These are phyloP conservation scores for Ganaspis brasiliensis DNA, from an alignment of 2,888 invertebrate genomes.

Conservation along the genomic window DNA sequence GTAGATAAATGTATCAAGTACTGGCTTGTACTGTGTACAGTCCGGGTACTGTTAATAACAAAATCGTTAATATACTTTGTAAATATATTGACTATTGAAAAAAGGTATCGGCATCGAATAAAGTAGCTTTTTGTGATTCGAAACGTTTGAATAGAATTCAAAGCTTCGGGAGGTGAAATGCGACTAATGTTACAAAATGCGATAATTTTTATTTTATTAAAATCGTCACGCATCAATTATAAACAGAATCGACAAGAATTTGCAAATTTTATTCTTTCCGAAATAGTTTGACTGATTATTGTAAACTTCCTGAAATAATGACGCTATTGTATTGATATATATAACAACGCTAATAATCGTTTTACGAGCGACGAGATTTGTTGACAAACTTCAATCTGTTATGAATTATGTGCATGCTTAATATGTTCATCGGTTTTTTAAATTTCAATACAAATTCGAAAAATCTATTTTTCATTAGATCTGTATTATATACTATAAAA, in stretches of 20 bases:
- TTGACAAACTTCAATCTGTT: conserved; percentile 13
- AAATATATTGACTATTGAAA: conserved; percentile 25
- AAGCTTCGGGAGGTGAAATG: neutral
- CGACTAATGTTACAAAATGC: neutral
- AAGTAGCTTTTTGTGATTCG: neutral
- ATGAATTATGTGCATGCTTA: neutral
- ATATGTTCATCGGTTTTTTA: neutral
- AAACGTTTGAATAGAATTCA: neutral
- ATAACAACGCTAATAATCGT: neutral
- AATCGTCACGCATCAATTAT: neutral
- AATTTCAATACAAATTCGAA: neutral
- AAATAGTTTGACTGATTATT: neutral
- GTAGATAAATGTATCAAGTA: conserved; percentile 15
- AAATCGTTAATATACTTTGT: conserved; percentile 29
- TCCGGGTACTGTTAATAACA: conserved; percentile 24
- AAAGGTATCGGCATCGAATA: neutral
- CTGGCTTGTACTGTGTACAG: conserved; percentile 15
- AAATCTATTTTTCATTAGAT: neutral
- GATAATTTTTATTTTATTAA: conserved; percentile 1
- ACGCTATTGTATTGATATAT: no score
- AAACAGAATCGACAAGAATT: neutral
- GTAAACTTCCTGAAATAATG: neutral
- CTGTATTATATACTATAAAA: neutral
- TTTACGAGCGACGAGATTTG: conserved; percentile 12
- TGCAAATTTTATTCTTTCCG: neutral